A percentile compares a stretch with the other conserved stretches of the same genome.
Conservation (phyloP, 2,113 vertebrate genomes). For the Microcebus lehilahytsara region DNA sequence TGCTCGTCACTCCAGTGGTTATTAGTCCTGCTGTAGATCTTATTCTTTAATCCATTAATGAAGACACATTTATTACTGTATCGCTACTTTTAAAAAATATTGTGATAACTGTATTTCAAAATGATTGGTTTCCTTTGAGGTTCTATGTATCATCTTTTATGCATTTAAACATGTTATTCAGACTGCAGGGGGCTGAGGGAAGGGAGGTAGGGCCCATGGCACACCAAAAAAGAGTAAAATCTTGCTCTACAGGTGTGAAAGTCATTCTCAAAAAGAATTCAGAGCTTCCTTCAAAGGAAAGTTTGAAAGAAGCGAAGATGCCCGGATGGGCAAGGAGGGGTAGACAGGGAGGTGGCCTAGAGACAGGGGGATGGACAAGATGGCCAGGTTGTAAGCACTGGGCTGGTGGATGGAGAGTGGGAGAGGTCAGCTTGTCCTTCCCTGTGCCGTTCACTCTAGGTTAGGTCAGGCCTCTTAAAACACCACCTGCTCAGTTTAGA, state of each 20-base stretch:
- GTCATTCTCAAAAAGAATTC: neutral
- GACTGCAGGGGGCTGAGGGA: neutral
- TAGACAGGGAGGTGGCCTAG: neutral
- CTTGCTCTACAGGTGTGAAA: neutral
- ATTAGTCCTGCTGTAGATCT: no score
- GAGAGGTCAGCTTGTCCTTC: neutral
- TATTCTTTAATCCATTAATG: no score
- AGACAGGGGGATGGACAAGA: neutral
- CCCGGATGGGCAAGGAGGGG: neutral
- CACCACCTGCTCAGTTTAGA: neutral
- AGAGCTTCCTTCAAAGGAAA: neutral
- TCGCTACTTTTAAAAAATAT: no score
- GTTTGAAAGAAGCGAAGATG: neutral
- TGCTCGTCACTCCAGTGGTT: no score
- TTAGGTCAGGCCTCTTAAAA: neutral
- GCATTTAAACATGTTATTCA: constrained; percentile 8
- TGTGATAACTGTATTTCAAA: constrained; percentile 68
- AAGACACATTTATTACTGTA: no score
- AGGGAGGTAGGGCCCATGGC: neutral
- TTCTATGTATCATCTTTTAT: constrained; percentile 4
- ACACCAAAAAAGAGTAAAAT: neutral
- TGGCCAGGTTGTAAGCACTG: neutral
- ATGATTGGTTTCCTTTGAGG: constrained; percentile 53
- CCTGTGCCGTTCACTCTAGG: neutral
- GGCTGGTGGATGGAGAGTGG: neutral